These are phyloP conservation scores for Papilio gigon DNA, from an alignment of 2,888 invertebrate species.

Conservation along the genomic window DNA sequence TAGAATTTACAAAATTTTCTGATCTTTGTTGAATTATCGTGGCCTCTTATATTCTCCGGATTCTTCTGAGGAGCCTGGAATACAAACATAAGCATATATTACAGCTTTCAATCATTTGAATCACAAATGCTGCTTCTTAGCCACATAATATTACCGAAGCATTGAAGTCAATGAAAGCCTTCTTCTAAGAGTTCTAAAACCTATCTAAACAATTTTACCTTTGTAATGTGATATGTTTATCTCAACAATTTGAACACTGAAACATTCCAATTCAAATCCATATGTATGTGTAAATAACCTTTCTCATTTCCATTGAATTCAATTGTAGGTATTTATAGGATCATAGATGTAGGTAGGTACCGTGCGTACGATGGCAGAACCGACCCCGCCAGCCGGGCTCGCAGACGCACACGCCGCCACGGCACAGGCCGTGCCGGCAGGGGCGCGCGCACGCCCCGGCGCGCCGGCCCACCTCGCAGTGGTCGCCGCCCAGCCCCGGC, in stretches of 20 bases:
- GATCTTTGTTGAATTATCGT: constrained; percentile 59
- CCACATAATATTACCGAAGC: too few relatives aligned
- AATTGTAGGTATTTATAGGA: too few relatives aligned
- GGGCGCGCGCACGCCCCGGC: constrained; percentile 88
- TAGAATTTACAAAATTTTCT: constrained; percentile 49
- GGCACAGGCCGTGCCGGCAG: constrained; percentile 90
- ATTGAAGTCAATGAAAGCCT: too few relatives aligned
- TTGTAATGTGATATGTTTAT: too few relatives aligned
- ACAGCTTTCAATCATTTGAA: neutral
- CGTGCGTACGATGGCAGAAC: constrained; percentile 89
- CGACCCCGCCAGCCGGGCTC: constrained; percentile 92
- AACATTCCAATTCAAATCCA: too few relatives aligned
- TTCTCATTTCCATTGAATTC: too few relatives aligned
- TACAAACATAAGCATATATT: neutral
- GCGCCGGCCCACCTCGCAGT: constrained; percentile 93
- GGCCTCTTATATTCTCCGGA: constrained; percentile 77
- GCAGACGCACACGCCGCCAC: constrained; percentile 88
- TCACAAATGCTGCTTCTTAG: neutral
- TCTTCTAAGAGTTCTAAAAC: too few relatives aligned
- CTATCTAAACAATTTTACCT: too few relatives aligned
- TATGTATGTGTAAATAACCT: too few relatives aligned
- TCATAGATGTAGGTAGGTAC: constrained; percentile 46
- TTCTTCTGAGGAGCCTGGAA: constrained; percentile 76
- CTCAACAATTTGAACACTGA: too few relatives aligned
- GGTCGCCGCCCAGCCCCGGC: constrained; percentile 91